These are phyloP conservation scores for Gopherus flavomarginatus DNA, from an alignment of 2,113 vertebrate genomes.

Conservation along the genomic window DNA sequence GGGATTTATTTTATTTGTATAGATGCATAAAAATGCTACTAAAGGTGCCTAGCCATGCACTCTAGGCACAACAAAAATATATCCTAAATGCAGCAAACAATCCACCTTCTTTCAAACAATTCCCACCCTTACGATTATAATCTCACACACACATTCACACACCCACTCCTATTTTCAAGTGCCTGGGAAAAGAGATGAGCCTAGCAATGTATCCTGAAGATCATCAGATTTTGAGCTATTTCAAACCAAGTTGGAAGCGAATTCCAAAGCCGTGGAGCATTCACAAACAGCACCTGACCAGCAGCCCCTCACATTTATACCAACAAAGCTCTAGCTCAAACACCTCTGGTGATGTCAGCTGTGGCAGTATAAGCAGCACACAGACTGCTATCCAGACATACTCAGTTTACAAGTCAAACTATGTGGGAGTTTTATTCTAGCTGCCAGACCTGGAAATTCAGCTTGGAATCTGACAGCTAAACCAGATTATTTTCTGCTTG, in stretches of 20 bases:
- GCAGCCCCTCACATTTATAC: background rate
- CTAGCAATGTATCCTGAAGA: background rate
- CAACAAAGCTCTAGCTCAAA: accelerated
- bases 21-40: background rate
- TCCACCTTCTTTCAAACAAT: background rate
- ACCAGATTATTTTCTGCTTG: background rate
- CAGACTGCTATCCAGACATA: accelerated
- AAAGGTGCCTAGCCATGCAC: accelerated
- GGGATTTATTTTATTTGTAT: background rate
- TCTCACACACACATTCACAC: background rate
- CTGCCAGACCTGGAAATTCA: background rate
- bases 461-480: background rate
- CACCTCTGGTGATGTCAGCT: accelerated
- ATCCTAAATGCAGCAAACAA: background rate
- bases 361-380: accelerated
- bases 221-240: accelerated
- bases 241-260: background rate
- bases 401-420: accelerated
- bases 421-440: background rate
- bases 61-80: accelerated
- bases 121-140: background rate
- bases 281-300: background rate
- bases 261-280: accelerated
- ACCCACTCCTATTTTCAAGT: background rate
- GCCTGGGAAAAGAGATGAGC: background rate